Evolutionary conservation across 1,140 invertebrate genomes (phyloP).

Genomic region (Chymomyza costata): DNA sequence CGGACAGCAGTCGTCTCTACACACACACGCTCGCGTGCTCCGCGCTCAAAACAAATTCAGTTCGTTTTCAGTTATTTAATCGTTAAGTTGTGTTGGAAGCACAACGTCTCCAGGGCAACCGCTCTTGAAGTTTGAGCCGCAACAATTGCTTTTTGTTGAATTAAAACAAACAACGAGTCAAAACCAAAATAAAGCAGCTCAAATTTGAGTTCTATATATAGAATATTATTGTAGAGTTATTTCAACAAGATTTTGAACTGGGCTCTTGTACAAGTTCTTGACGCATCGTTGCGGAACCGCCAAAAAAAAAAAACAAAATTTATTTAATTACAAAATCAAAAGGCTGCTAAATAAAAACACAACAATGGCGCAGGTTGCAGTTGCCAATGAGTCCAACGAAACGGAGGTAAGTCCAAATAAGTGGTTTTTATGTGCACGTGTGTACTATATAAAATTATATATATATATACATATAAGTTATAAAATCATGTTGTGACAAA

Average conservation of each 20-base stretch:
- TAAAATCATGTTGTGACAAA: too few relatives aligned
- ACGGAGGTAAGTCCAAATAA: conserved; percentile 31
- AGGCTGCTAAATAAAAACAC: conserved; percentile 6
- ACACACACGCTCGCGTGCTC: conserved; percentile 9
- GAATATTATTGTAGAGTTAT: conserved; percentile 17
- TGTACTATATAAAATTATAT: too few relatives aligned
- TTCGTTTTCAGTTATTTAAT: conserved; percentile 56
- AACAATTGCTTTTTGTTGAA: neutral
- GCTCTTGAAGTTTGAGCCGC: conserved; percentile 13
- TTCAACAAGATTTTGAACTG: conserved; percentile 4
- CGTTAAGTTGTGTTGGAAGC: conserved; percentile 58
- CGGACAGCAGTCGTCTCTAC: too few relatives aligned
- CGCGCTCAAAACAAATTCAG: conserved; percentile 22
- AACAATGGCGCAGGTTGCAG: conserved; percentile 32
- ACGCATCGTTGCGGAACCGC: conserved; percentile 33
- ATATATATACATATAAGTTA: too few relatives aligned
- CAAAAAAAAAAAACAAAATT: conserved; percentile 13
- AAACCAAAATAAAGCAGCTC: too few relatives aligned
- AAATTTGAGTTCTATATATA: too few relatives aligned
- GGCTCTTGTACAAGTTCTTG: conserved; percentile 11
- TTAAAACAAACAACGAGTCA: too few relatives aligned
- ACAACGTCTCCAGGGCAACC: conserved; percentile 51
- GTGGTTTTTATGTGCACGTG: too few relatives aligned
- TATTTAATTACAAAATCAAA: neutral
- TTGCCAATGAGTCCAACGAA: conserved; percentile 27